Evolutionary conservation across 2,113 vertebrate genomes (phyloP).

Genomic region (Scomber colias): DNA sequence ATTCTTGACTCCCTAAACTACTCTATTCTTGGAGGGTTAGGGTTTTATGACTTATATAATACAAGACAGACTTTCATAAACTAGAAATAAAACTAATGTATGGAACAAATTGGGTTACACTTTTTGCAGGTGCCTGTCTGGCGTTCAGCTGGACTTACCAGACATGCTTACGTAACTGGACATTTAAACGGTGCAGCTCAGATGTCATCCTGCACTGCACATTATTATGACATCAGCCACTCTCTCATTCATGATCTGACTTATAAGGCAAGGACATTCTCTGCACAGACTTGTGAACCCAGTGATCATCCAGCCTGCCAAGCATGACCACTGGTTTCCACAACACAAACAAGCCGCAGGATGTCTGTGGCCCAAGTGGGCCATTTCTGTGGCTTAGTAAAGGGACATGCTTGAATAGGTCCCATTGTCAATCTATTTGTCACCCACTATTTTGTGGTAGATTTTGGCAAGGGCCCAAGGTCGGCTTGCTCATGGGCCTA

Average conservation of each 20-base stretch:
- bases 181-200: slow-evolving; percentile 39
- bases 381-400: slow-evolving; percentile 65
- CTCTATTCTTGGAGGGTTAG: neutral
- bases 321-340: slow-evolving; percentile 81
- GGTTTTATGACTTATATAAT: neutral
- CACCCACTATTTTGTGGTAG: slow-evolving; percentile 79
- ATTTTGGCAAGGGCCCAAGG: slow-evolving; percentile 75
- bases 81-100: neutral
- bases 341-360: slow-evolving; percentile 77
- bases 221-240: slow-evolving; percentile 67
- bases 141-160: slow-evolving; percentile 41
- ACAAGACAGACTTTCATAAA: slow-evolving; percentile 6
- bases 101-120: slow-evolving; percentile 27
- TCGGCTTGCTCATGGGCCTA: slow-evolving; percentile 71
- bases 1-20: neutral
- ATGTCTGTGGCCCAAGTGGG: slow-evolving; percentile 56
- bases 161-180: slow-evolving; percentile 50
- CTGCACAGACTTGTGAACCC: slow-evolving; percentile 53
- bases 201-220: slow-evolving; percentile 51
- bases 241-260: slow-evolving; percentile 79
- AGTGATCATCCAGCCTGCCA: slow-evolving; percentile 57
- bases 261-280: slow-evolving; percentile 78
- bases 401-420: slow-evolving; percentile 73
- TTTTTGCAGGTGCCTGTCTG: slow-evolving; percentile 53
- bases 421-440: slow-evolving; percentile 83